Base-by-base conservation (phyloP, 2,113 vertebrate genomes). In the Microcebus lehilahytsara region DNA sequence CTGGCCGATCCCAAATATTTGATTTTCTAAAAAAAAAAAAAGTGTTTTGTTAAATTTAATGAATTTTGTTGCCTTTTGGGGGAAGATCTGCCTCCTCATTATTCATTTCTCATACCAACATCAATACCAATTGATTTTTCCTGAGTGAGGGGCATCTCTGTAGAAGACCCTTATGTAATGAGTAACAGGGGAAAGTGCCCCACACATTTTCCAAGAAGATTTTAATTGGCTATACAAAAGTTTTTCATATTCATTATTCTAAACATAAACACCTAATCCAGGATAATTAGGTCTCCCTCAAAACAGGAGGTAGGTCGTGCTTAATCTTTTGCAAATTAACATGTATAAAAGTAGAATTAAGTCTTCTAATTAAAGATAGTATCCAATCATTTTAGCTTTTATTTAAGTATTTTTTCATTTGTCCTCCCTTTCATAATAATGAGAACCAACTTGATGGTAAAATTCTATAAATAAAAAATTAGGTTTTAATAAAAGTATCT, bases 321-420 rank as follows among this genome's bases (percentile, higher is more conserved):
- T 86, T 91, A 98, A 96, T 96, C 67, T 97, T 95, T 94, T 89
- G 20, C 25, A 96, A 95, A 91, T 95, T 94, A 97, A 77, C 10
- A 89, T 66, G 42, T 92, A 37, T 60, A 93, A 90, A 94, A 89
- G 83, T 94, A 92, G 62, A 97, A 91, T 79, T 97, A 85, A 91
- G 37, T 80, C 88, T 95, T 93, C 79, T 94, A 67, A 95, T 94
- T 93, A 79, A 83, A 95, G 51, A 58, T 86, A 93, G 46, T 80
- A 95, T 83, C 53, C 79, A 94, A 95, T 88, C 67, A 69, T 78
- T 96, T 95, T 90, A 62, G 19, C 66, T 91, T 92, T 87, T 89
- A 89, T 85, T 60, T 60, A 56, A 87, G 60, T 93, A 89, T 94
- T 95, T 92, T 96, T 94, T 62, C 40, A 91, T 94, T 89, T 93